phyloP scores from a whole-genome alignment of 2,113 vertebrate species.

The Psilopogon haemacephalus region DNA sequence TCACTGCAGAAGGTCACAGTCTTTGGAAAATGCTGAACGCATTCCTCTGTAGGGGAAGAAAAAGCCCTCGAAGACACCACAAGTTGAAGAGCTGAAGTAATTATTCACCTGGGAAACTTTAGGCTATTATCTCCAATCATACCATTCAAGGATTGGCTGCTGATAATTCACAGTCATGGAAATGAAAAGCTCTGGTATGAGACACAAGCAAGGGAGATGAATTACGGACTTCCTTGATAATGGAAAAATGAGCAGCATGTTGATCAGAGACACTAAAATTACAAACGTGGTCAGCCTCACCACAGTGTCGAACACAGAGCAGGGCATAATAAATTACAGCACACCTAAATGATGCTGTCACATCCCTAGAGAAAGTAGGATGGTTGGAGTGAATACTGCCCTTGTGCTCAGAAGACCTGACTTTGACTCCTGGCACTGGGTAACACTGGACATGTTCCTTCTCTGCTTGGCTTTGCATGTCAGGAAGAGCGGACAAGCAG shows the following conservation, averaged over 20 bases:
- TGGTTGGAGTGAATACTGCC: neutral
- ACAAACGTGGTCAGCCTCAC: neutral
- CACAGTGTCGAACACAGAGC: neutral
- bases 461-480: neutral
- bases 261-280: constrained; percentile 37
- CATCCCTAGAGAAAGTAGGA: neutral
- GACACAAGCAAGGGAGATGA: constrained; percentile 27
- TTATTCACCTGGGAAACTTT: constrained; percentile 41
- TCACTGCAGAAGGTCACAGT: neutral
- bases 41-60: neutral
- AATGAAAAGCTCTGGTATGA: constrained; percentile 12
- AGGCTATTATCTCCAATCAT: constrained; percentile 31
- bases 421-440: neutral
- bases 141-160: constrained; percentile 41
- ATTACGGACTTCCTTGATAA: constrained; percentile 33
- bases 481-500: neutral
- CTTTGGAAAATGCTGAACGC: neutral
- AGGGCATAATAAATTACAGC: constrained; percentile 23
- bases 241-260: constrained; percentile 32
- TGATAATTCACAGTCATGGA: constrained; percentile 52
- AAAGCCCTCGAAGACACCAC: neutral
- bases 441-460: neutral
- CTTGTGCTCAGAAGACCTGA: neutral
- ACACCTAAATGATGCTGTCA: constrained; percentile 19
- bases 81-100: neutral